Percentiles rank a stretch among this genome's conserved stretches.
These are phyloP conservation scores for Meganola albula DNA, from an alignment of 2,888 invertebrate species.

Conservation along the genomic window DNA sequence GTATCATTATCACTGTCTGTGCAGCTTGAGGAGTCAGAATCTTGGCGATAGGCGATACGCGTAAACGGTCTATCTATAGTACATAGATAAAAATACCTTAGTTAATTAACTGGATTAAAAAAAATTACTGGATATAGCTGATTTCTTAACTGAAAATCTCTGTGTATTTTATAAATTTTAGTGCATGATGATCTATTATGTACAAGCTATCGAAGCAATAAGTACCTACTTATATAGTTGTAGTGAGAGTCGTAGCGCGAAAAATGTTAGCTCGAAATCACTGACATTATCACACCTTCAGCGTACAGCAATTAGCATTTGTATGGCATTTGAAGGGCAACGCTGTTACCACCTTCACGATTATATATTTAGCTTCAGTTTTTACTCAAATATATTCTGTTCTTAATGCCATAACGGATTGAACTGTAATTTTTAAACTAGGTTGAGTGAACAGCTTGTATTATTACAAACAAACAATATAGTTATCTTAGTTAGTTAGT, in stretches of 20 bases:
- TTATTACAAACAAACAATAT: too few relatives aligned
- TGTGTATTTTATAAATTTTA: background rate
- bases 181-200: background rate
- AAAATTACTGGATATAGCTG: background rate
- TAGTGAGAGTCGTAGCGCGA: slow-evolving; percentile 8
- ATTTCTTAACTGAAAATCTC: background rate
- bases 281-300: slow-evolving; percentile 50
- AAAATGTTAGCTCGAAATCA: slow-evolving; percentile 11
- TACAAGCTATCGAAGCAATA: background rate
- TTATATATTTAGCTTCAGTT: too few relatives aligned
- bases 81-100: background rate
- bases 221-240: slow-evolving; percentile 3
- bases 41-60: too few relatives aligned
- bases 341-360: slow-evolving; percentile 25
- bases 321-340: slow-evolving; percentile 60
- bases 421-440: too few relatives aligned
- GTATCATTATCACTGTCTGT: too few relatives aligned
- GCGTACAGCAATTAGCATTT: slow-evolving; percentile 63
- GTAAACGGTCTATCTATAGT: too few relatives aligned
- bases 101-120: background rate
- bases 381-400: too few relatives aligned
- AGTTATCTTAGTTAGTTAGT: too few relatives aligned
- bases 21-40: too few relatives aligned
- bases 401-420: too few relatives aligned
- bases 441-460: too few relatives aligned